A percentile compares a stretch with the other conserved stretches of the same genome.
These are phyloP conservation scores for Sesamia nonagrioides DNA, from an alignment of 1,140 invertebrate species.

Conservation along the genomic window DNA sequence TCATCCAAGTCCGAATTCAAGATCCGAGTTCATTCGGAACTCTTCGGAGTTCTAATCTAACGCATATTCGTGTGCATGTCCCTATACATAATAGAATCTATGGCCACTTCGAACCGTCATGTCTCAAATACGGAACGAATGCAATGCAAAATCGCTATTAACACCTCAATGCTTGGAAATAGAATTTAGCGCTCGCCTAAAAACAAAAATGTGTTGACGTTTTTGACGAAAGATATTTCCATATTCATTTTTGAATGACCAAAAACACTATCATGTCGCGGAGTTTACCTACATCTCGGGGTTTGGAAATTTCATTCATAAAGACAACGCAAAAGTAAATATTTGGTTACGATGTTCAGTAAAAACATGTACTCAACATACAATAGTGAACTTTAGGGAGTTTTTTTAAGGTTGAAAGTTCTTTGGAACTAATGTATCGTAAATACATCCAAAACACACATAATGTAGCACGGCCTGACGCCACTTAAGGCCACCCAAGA, in stretches of 20 bases:
- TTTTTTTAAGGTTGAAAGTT: constrained; percentile 34
- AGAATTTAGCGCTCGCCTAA: background rate
- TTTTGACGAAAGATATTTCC: constrained; percentile 5
- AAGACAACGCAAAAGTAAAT: constrained; percentile 72
- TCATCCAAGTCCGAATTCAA: no score
- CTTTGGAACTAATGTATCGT: constrained; percentile 24
- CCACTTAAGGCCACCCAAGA: constrained; percentile 68
- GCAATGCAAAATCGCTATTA: no score
- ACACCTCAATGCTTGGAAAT: no score
- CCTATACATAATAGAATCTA: no score
- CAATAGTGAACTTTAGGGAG: constrained; percentile 44
- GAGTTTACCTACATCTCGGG: constrained; percentile 44
- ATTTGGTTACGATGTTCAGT: constrained; percentile 71
- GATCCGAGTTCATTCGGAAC: no score
- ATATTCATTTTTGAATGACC: constrained; percentile 40
- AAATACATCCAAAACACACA: constrained; percentile 62
- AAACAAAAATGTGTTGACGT: background rate
- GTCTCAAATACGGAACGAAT: no score
- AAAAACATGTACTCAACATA: constrained; percentile 48
- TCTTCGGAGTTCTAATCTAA: no score
- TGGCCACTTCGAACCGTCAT: no score
- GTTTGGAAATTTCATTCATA: constrained; percentile 71
- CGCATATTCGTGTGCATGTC: no score
- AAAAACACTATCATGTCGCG: constrained; percentile 48
- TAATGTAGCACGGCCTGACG: constrained; percentile 64